Base-by-base conservation (phyloP, 2,888 invertebrate genomes). In the Plutella xylostella region DNA sequence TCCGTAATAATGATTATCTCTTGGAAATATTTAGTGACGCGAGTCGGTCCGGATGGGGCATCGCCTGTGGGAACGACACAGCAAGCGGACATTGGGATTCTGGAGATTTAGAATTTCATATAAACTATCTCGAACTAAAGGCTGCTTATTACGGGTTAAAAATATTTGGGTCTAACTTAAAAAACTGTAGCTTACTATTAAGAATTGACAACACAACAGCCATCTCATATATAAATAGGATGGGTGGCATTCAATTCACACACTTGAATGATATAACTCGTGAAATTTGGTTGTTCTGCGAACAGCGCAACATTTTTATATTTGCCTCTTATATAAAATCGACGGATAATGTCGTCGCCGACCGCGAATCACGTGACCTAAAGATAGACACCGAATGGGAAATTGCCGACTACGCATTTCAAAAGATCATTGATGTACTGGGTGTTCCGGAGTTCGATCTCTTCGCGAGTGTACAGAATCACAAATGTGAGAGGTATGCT, bases 211-310 rank as follows among this genome's bases (percentile, higher is more conserved):
- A 28, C 28, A 28, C n/a, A n/a, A n/a, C n/a, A n/a, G n/a, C n/a
- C n/a, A n/a, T n/a, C 12, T 12, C 43, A 3, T 43, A 18, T 14
- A 21, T 41, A 30, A 45, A 45, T 18, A 1, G 31, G 4, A 44
- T 28, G 44, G 44, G 44, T 1, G 39, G 42, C 9, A 21, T 45
- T 28, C 41, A 41, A 28, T 45, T 20, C 19, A 28, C 41, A 7
- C 41, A 45, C 22, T 14, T 45, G 11, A 34, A 25, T n/a, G 7
- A 41, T n/a, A 2, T 45, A 22, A 12, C 40, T 21, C 11, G 14
- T n/a, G 12, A 35, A 11, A 45, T 45, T 14, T 45, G 45, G 45
- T 25, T 38, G 14, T 45, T 41, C 28, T 45, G 40, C 22, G 45
- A 45, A 28, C 2, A 4, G 4, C 12, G 45, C 7, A 25, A 18